Evolutionary conservation across 2,797 vertebrate genomes (phyloP).

Genomic region (Crocodylus rhombifer): DNA sequence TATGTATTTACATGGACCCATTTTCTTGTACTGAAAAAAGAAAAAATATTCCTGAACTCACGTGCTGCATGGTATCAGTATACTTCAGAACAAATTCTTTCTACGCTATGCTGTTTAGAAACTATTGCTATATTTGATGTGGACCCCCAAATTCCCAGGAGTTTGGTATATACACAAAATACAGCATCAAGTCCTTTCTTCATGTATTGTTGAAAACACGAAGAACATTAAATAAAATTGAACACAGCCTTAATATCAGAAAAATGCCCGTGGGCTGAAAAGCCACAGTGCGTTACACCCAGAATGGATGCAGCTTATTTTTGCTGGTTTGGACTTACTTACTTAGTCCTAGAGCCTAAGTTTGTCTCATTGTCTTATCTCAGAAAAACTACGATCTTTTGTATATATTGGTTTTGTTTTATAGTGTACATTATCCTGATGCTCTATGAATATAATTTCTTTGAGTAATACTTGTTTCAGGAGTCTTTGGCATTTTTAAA

Average conservation of each 20-base stretch:
- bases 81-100: neutral
- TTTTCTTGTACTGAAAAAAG: conserved; percentile 2
- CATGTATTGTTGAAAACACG: neutral
- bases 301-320: neutral
- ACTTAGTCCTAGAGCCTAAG: neutral
- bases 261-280: neutral
- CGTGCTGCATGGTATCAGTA: neutral
- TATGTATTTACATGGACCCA: neutral
- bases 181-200: neutral
- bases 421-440: neutral
- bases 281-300: neutral
- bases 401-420: neutral
- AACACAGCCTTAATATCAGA: neutral
- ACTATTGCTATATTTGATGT: neutral
- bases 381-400: neutral
- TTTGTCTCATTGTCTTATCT: neutral
- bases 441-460: neutral
- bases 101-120: neutral
- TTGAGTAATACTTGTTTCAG: neutral
- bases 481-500: no score
- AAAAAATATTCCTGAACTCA: conserved; percentile 22
- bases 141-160: neutral
- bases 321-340: neutral
- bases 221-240: neutral
- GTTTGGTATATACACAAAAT: neutral